Evolutionary conservation across 2,113 vertebrate species (phyloP).

Genomic region (Suncus etruscus): DNA sequence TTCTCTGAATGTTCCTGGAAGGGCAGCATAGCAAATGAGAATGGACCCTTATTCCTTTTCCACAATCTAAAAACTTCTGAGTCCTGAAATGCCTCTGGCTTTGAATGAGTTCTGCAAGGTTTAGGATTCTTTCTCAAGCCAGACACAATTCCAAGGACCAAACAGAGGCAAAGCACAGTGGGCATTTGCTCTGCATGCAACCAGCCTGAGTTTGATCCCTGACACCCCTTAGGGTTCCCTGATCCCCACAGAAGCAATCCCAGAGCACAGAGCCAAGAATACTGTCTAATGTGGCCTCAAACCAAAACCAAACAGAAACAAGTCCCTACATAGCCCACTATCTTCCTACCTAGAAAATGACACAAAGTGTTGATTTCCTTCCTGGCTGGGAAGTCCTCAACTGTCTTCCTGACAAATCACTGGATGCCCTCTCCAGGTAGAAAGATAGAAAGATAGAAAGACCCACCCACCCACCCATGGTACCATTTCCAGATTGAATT

Average conservation of each 20-base stretch:
- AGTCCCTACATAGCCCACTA: background rate
- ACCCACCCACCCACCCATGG: no score
- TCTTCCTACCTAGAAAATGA: background rate
- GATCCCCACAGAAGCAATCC: no score
- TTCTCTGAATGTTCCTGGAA: background rate
- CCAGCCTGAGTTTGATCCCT: no score
- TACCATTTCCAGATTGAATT: background rate
- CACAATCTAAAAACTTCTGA: conserved; percentile 49
- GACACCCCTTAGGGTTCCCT: no score
- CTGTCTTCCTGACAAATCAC: background rate
- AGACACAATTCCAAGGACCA: background rate
- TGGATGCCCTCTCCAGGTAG: background rate
- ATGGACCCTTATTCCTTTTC: background rate
- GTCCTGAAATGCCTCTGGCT: background rate
- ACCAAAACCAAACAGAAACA: no score
- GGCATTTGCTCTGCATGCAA: no score
- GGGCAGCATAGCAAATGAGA: background rate
- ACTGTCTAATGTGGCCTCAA: no score
- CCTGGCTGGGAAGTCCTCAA: background rate
- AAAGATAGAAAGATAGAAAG: background rate
- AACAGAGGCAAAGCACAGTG: no score
- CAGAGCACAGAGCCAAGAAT: no score
- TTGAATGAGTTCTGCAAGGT: background rate
- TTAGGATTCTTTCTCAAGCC: background rate
- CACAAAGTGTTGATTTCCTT: background rate